A percentile compares a stretch with the other conserved stretches of the same genome.
Conservation (phyloP, 2,888 invertebrate genomes). For the Drosophila kuntzei region DNA sequence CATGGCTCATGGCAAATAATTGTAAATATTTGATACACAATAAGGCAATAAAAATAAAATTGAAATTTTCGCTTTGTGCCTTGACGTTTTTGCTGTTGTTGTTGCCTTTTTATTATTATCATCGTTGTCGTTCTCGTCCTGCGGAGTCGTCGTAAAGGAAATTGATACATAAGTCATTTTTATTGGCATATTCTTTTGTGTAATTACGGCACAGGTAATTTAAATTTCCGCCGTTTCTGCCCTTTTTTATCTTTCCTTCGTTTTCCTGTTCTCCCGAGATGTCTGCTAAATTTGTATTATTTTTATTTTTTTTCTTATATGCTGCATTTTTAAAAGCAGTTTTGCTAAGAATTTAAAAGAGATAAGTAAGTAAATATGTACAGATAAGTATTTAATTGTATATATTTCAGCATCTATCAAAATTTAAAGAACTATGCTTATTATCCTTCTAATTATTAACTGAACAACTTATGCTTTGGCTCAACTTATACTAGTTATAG, state of each 20-base stretch:
- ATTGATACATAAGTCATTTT: conserved; percentile 83
- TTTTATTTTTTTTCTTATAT: background rate
- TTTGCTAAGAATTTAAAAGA: too few species aligned
- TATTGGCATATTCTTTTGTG: conserved; percentile 82
- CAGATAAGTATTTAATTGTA: too few species aligned
- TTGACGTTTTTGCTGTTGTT: conserved; percentile 23
- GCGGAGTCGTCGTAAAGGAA: conserved; percentile 74
- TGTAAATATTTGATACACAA: conserved; percentile 84
- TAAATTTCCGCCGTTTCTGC: conserved; percentile 65
- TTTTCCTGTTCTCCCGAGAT: background rate
- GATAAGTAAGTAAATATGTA: too few species aligned
- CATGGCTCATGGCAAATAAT: conserved; percentile 81
- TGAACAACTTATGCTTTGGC: background rate
- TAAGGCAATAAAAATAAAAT: conserved; percentile 84
- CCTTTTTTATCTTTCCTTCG: conserved; percentile 24
- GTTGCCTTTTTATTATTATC: conserved; percentile 74
- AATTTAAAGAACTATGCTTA: background rate
- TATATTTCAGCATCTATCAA: too few species aligned
- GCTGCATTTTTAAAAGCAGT: too few species aligned
- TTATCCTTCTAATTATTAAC: background rate
- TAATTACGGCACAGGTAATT: conserved; percentile 79
- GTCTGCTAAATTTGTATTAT: conserved; percentile 18
- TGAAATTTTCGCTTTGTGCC: conserved; percentile 77
- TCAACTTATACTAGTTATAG: too few species aligned
- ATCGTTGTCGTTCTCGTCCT: conserved; percentile 59